A percentile compares a stretch with the other conserved stretches of the same genome.
These are phyloP conservation scores for Aporrectodea caliginosa DNA, from an alignment of 1,140 invertebrate species.

Conservation along the genomic window DNA sequence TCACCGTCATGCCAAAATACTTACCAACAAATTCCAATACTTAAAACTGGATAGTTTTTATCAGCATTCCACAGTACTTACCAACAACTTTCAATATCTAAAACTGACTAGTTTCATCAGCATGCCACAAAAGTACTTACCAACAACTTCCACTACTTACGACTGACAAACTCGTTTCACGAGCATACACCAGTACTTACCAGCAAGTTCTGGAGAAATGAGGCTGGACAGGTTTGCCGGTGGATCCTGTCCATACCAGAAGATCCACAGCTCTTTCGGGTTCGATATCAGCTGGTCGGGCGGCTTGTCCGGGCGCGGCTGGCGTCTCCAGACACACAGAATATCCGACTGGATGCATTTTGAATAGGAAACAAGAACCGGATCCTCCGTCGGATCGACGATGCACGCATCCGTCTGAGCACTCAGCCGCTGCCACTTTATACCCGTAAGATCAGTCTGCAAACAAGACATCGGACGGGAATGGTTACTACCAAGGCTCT, in stretches of 20 bases:
- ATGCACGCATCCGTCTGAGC: slow-evolving; percentile 66
- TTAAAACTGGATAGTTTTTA: too few relatives aligned
- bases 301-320: slow-evolving; percentile 52
- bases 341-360: slow-evolving; percentile 90
- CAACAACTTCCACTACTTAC: too few relatives aligned
- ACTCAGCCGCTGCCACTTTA: slow-evolving; percentile 94
- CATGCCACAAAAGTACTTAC: too few relatives aligned
- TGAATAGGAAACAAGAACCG: slow-evolving; percentile 85
- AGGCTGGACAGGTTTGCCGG: slow-evolving; percentile 60
- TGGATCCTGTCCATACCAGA: slow-evolving; percentile 98
- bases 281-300: slow-evolving; percentile 40
- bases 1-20: too few relatives aligned
- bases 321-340: slow-evolving; percentile 89
- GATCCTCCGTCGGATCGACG: slow-evolving; percentile 74
- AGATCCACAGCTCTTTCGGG: slow-evolving; percentile 92
- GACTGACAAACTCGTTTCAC: too few relatives aligned
- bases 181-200: too few relatives aligned
- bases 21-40: too few relatives aligned
- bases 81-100: too few relatives aligned
- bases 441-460: slow-evolving; percentile 95
- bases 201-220: slow-evolving; percentile 63
- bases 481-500: neutral
- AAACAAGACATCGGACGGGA: slow-evolving; percentile 38
- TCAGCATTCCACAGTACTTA: too few relatives aligned
- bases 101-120: too few relatives aligned